Percentiles rank a stretch among this genome's conserved stretches.
These are phyloP conservation scores for Drosophila aff. DNA, from an alignment of 1,140 invertebrate species.

Conservation along the genomic window DNA sequence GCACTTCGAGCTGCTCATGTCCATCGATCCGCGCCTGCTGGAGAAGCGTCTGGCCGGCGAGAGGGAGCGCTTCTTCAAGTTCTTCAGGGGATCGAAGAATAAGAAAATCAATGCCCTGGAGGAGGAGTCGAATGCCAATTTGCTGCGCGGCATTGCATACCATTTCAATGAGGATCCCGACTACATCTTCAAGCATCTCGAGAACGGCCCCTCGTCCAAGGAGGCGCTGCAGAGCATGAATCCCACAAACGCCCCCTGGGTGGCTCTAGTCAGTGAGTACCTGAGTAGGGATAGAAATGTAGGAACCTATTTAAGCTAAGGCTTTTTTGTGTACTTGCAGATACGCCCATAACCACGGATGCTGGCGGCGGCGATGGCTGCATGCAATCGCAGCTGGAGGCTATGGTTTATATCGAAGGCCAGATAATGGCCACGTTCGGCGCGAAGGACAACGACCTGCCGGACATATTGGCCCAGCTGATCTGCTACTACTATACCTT, in stretches of 20 bases:
- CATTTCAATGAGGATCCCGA: slow-evolving; percentile 75
- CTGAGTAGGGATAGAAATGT: not conserved
- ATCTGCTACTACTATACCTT: slow-evolving; percentile 82
- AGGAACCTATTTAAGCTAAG: too few relatives aligned
- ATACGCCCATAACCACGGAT: slow-evolving; percentile 39
- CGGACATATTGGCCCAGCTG: slow-evolving; percentile 74
- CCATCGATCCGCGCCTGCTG: slow-evolving; percentile 65
- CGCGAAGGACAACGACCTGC: slow-evolving; percentile 54
- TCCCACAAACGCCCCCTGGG: slow-evolving; percentile 76
- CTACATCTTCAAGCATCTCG: slow-evolving; percentile 68
- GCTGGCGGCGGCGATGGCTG: slow-evolving; percentile 11
- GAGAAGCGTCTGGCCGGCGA: slow-evolving; percentile 62
- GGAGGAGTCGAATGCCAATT: slow-evolving; percentile 65
- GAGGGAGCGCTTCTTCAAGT: slow-evolving; percentile 68
- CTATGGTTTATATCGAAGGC: slow-evolving; percentile 74
- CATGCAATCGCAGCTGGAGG: slow-evolving; percentile 40
- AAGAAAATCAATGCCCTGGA: slow-evolving; percentile 64
- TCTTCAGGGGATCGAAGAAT: slow-evolving; percentile 70
- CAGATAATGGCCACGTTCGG: slow-evolving; percentile 65
- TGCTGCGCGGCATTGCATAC: slow-evolving; percentile 69
- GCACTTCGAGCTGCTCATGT: slow-evolving; percentile 76
- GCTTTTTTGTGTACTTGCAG: slow-evolving; percentile 16
- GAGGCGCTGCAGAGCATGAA: slow-evolving; percentile 65
- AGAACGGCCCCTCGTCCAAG: slow-evolving; percentile 58
- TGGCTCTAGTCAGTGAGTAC: slow-evolving; percentile 78